Evolutionary conservation across 1,140 invertebrate genomes (phyloP).

Genomic region (Ganaspis sp.): DNA sequence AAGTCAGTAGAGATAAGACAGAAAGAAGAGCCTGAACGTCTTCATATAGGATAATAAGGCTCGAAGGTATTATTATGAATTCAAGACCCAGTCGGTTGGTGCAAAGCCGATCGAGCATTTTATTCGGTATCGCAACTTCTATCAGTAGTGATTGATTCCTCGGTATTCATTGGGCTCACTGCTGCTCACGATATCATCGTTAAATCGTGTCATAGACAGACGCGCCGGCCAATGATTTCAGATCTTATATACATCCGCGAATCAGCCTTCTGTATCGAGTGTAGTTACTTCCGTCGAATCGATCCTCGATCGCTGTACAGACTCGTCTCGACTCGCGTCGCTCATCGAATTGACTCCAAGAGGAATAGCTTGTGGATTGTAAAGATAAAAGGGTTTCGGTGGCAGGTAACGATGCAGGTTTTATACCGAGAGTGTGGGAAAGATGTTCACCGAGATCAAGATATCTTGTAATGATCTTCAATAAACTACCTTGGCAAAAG

Average conservation of each 20-base stretch:
- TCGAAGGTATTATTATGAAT: slow-evolving; percentile 61
- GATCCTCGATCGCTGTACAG: neutral
- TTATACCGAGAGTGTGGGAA: neutral
- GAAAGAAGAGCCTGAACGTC: slow-evolving; percentile 34
- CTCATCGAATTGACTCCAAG: slow-evolving; percentile 27
- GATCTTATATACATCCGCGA: slow-evolving; percentile 3
- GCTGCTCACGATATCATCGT: slow-evolving; percentile 56
- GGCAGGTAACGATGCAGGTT: slow-evolving; percentile 18
- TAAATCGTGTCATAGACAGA: slow-evolving; percentile 32
- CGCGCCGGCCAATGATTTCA: slow-evolving; percentile 6
- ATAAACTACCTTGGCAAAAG: slow-evolving; percentile 4
- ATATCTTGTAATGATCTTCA: slow-evolving; percentile 25
- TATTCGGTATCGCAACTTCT: slow-evolving; percentile 46
- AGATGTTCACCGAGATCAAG: slow-evolving; percentile 13
- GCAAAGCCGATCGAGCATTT: slow-evolving; percentile 55
- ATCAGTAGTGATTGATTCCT: slow-evolving; percentile 62
- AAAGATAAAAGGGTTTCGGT: slow-evolving; percentile 26
- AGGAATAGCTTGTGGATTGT: slow-evolving; percentile 31
- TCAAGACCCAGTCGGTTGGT: slow-evolving; percentile 52
- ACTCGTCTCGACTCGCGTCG: neutral
- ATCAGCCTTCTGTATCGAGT: neutral
- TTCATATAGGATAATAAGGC: slow-evolving; percentile 51
- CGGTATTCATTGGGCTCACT: slow-evolving; percentile 58
- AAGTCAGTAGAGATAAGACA: neutral
- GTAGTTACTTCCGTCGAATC: slow-evolving; percentile 15